Conservation (phyloP, 2,113 vertebrate genomes). For the Hystrix cristata region DNA sequence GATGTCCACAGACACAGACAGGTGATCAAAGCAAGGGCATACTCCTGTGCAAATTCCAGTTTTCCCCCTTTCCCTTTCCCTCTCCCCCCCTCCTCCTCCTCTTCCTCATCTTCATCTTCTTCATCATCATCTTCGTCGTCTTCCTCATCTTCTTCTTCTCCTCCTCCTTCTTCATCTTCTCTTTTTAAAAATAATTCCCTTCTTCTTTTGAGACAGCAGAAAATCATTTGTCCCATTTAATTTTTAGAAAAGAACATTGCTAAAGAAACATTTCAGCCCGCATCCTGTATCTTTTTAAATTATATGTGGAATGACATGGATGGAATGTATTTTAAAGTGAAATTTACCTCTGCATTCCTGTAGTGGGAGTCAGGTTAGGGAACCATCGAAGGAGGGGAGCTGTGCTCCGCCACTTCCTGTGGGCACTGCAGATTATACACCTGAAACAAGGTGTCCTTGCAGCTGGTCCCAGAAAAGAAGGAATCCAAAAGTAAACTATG, state of each 20-base stretch:
- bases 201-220: not conserved
- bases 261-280: not conserved
- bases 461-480: not conserved
- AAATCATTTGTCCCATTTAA: not conserved
- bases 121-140: not conserved
- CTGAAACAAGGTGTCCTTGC: not conserved
- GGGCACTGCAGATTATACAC: constrained; percentile 69
- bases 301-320: constrained; percentile 74
- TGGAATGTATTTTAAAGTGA: constrained; percentile 65
- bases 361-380: not conserved
- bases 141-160: not conserved
- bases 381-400: constrained; percentile 66
- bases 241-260: constrained; percentile 7
- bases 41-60: not conserved
- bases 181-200: not conserved
- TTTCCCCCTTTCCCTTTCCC: not conserved
- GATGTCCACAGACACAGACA: too few species aligned
- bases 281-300: constrained; percentile 58
- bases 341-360: constrained; percentile 39
- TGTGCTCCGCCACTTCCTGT: constrained; percentile 74
- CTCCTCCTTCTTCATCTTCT: not conserved
- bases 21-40: not conserved
- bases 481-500: not conserved
- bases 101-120: not conserved
- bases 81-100: not conserved